Conservation (phyloP, 2,888 invertebrate genomes). For the Aplocera efformata region DNA sequence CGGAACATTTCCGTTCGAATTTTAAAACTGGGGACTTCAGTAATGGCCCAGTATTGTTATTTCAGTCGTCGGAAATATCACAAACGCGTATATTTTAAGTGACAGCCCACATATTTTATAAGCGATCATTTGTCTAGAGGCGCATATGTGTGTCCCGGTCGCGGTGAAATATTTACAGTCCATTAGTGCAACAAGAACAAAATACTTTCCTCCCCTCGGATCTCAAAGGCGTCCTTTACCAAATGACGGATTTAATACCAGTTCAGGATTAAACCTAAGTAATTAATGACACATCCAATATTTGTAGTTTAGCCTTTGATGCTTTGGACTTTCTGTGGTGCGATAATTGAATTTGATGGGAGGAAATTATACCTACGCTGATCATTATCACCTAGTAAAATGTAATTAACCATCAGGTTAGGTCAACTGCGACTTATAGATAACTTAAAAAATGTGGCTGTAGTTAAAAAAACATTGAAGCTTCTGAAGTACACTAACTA, state of each 20-base stretch:
- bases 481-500: too few species aligned
- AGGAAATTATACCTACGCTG: conserved; percentile 5
- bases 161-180: conserved; percentile 77
- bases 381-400: conserved; percentile 15
- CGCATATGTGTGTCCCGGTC: conserved; percentile 59
- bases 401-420: conserved; percentile 8
- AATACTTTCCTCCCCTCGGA: conserved; percentile 37
- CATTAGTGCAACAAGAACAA: conserved; percentile 71
- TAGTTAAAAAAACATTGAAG: too few species aligned
- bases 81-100: conserved; percentile 68
- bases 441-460: too few species aligned
- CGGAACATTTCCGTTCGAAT: conserved; percentile 55
- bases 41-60: conserved; percentile 67
- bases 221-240: conserved; percentile 43
- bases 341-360: conserved; percentile 20
- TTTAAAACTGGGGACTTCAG: conserved; percentile 45
- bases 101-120: conserved; percentile 69
- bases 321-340: conserved; percentile 26
- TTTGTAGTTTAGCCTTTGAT: conserved; percentile 48
- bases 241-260: conserved; percentile 68
- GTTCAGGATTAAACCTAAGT: conserved; percentile 47
- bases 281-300: conserved; percentile 50
- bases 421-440: too few species aligned
- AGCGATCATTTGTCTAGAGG: conserved; percentile 66
- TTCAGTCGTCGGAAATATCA: conserved; percentile 72